Evolutionary conservation across 2,888 invertebrate genomes (phyloP).

Genomic region (Tholera decimalis): DNA sequence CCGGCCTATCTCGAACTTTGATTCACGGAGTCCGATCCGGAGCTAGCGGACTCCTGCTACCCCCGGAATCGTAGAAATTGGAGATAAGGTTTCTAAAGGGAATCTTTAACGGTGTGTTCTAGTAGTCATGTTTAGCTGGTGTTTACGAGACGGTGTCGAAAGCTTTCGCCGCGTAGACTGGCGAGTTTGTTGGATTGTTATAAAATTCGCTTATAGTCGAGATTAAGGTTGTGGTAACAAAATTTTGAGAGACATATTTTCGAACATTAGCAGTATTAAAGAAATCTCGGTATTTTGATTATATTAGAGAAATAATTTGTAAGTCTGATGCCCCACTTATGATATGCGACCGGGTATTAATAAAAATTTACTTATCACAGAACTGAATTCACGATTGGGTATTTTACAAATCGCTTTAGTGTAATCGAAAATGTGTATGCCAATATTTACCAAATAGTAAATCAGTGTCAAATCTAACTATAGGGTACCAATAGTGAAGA

Average conservation of each 20-base stretch:
- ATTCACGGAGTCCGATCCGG: conserved; percentile 89
- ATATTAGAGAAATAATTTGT: conserved; percentile 78
- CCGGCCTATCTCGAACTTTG: conserved; percentile 90
- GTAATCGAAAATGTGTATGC: conserved; percentile 75
- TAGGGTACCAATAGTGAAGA: conserved; percentile 86
- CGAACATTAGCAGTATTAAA: conserved; percentile 87
- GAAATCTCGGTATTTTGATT: conserved; percentile 86
- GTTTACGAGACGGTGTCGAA: conserved; percentile 72
- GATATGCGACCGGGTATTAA: conserved; percentile 68
- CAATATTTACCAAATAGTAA: conserved; percentile 76
- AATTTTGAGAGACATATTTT: conserved; percentile 90
- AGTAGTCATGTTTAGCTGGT: conserved; percentile 76
- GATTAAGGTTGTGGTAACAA: conserved; percentile 89
- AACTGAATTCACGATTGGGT: conserved; percentile 75
- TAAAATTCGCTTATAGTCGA: conserved; percentile 86
- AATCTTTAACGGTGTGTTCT: conserved; percentile 72
- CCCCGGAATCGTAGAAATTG: conserved; percentile 79
- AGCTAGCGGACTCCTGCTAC: conserved; percentile 79
- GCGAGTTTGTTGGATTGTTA: conserved; percentile 86
- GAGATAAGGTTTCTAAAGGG: conserved; percentile 70
- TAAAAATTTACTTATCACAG: conserved; percentile 69
- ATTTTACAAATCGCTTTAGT: conserved; percentile 75
- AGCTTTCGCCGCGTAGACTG: conserved; percentile 81
- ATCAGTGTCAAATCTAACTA: conserved; percentile 88
- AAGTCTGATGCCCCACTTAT: conserved; percentile 84